Percentiles rank a stretch among this genome's conserved stretches.
Conservation (phyloP, 2,113 vertebrate genomes). For the Choloepus hoffmanni region DNA sequence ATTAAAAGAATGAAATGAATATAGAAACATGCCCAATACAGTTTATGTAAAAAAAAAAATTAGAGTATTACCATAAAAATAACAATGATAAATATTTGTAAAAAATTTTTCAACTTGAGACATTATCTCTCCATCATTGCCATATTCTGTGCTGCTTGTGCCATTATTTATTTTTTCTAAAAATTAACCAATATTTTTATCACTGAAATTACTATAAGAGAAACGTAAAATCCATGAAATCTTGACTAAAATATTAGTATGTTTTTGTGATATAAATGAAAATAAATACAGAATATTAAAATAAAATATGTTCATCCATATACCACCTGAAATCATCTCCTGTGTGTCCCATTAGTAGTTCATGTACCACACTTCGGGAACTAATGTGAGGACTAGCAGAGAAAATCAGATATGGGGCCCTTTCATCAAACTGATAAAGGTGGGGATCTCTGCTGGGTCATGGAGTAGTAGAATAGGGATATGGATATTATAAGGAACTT, state of each 20-base stretch:
- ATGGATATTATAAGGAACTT: background rate
- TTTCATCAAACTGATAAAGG: background rate
- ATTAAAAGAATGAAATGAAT: constrained; percentile 23
- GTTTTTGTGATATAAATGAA: background rate
- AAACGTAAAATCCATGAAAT: background rate
- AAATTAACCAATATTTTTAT: background rate
- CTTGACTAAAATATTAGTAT: background rate
- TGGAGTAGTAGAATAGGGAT: too few relatives aligned
- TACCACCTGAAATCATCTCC: background rate
- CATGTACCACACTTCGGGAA: background rate
- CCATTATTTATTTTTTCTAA: background rate
- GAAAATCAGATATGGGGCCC: fast-evolving
- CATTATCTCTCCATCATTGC: background rate
- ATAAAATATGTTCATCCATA: background rate
- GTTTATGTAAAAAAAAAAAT: background rate
- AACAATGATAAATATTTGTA: background rate
- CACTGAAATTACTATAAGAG: background rate
- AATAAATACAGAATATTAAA: background rate
- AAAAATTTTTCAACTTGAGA: background rate
- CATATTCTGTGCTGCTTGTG: background rate
- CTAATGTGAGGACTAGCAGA: fast-evolving
- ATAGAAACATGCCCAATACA: background rate
- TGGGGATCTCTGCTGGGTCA: background rate
- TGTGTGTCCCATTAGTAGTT: background rate
- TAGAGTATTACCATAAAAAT: background rate